Evolutionary conservation across 2,113 vertebrate species (phyloP), one percentile per base, ranked within the genome.

Genomic region (Poicephalus meyeri): DNA sequence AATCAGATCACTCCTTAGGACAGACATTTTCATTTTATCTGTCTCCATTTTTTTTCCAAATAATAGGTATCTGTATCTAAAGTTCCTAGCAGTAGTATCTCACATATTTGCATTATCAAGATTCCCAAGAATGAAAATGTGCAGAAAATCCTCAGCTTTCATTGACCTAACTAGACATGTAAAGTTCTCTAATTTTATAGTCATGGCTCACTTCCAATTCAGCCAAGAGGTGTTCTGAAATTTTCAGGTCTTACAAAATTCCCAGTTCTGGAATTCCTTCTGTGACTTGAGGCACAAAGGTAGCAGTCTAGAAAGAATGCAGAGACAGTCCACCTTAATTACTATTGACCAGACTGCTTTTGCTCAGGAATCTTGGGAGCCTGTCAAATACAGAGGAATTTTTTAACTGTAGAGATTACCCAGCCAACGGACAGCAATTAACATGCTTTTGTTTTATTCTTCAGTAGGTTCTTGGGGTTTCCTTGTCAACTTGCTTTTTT

Each of bases 311-410:
- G 52, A 50, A 68, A 33, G 26, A 46, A 47, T 2, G 41, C 35
- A 90, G 23, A 55, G 42, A 66, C 25, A 71, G 31, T 13, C 55
- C 60, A 37, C 23, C 10, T 41, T 46, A 24, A 16, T 4, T 9
- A 58, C 80, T 31, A 6, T 0, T 52, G 44, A 69, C 39, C 68
- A 72, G 44, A 49, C 2, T 0, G 0, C 11, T 85, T 73, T 31
- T 47, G 14, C 26, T 73, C 31, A 31, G 63, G 4, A 20, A 56
- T 49, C 72, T 28, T 37, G n/a, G 42, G 28, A 87, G 39, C 31
- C 41, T 56, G 42, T 86, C 44, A 73, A 80, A 88, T 20, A 80
- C 18, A 77, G 56, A 82, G 6, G 39, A 14, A 69, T 49, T 66
- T 79, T 50, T 56, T 17, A 91, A 41, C 50, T 14, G 44, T 13